Evolutionary conservation across 2,888 invertebrate genomes (phyloP).

Genomic region (Catocala sponsa): DNA sequence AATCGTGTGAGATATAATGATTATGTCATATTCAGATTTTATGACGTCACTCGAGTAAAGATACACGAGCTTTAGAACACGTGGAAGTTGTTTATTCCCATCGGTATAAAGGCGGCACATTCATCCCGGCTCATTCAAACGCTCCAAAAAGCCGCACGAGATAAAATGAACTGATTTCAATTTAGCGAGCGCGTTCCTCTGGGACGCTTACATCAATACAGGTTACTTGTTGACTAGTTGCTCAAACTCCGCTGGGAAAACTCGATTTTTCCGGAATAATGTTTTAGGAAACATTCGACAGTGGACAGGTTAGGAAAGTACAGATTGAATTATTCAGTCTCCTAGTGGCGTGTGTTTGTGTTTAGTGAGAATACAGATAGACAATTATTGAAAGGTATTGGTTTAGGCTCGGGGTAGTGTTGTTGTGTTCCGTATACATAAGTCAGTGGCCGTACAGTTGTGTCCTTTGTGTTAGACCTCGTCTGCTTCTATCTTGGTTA

Average conservation of each 20-base stretch:
- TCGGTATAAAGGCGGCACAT: background rate
- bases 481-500: too few species aligned
- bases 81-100: background rate
- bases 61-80: background rate
- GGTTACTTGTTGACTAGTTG: slow-evolving; percentile 2
- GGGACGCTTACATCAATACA: slow-evolving; percentile 7
- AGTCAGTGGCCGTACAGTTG: too few species aligned
- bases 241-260: background rate
- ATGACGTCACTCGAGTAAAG: too few species aligned
- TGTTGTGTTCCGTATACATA: too few species aligned
- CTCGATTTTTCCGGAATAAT: slow-evolving; percentile 6
- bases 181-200: slow-evolving; percentile 2
- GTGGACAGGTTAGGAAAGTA: background rate
- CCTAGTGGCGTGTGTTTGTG: slow-evolving; percentile 1
- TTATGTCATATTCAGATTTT: too few species aligned
- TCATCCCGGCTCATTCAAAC: background rate
- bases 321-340: slow-evolving; percentile 11
- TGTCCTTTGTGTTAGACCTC: too few species aligned
- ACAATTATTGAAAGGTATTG: too few species aligned
- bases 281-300: slow-evolving; percentile 3
- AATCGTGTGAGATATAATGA: too few species aligned
- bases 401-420: too few species aligned
- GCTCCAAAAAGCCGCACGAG: background rate
- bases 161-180: slow-evolving; percentile 13
- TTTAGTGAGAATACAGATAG: background rate